These are phyloP conservation scores for Apodemia hepburni DNA, from an alignment of 2,888 invertebrate genomes.

Conservation along the genomic window DNA sequence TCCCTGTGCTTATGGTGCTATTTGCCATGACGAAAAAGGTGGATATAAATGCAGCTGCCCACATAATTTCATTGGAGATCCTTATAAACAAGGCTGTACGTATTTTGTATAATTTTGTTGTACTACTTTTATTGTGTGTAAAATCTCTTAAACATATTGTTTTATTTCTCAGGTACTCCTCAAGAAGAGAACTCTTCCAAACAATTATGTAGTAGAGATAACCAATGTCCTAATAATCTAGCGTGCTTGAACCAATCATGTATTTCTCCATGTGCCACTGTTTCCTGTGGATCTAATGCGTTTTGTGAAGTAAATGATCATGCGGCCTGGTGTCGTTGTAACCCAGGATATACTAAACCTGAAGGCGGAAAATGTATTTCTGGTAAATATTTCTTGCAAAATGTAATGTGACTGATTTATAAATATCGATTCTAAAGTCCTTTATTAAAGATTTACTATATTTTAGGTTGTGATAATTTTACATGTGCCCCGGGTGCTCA, in stretches of 20 bases:
- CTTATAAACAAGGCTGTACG: constrained; percentile 91
- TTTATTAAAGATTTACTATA: constrained; percentile 12
- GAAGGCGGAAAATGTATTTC: constrained; percentile 91
- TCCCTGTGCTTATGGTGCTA: constrained; percentile 93
- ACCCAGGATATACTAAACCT: constrained; percentile 89
- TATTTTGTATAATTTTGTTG: constrained; percentile 33
- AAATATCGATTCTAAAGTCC: neutral
- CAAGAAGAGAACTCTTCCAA: constrained; percentile 75
- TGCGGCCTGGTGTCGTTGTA: constrained; percentile 93
- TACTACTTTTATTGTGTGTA: neutral
- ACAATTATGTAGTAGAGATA: constrained; percentile 84
- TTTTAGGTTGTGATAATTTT: constrained; percentile 86
- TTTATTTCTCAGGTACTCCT: constrained; percentile 45
- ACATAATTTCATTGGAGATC: constrained; percentile 90
- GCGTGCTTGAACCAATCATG: constrained; percentile 90
- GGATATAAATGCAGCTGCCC: constrained; percentile 93
- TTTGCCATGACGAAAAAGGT: constrained; percentile 92
- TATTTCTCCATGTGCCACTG: constrained; percentile 88
- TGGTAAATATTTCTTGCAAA: constrained; percentile 64
- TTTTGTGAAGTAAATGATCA: constrained; percentile 94
- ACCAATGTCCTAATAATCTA: constrained; percentile 90
- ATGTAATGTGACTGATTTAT: neutral
- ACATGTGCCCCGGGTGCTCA: constrained; percentile 91
- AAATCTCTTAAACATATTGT: neutral
- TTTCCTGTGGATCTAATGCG: constrained; percentile 91